Evolutionary conservation across 2,888 invertebrate species (phyloP), one percentile per base, ranked within the genome.

Genomic region (Lasioglossum vierecki): DNA sequence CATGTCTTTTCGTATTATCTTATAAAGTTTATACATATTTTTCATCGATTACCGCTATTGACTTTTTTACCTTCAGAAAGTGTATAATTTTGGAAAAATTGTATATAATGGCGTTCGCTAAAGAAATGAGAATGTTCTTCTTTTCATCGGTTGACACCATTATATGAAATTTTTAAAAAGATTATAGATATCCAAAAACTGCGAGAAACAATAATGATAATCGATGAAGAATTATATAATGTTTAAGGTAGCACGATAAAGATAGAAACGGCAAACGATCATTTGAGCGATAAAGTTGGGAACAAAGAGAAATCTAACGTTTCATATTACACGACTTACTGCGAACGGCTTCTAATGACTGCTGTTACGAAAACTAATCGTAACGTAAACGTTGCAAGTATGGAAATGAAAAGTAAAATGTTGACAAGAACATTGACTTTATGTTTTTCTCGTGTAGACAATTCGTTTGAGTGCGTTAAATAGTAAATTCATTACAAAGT

Each of bases 381-480:
- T n/a, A 22, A 66, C 11, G 35, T 26, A 49, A 76, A 76, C 46
- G 44, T 30, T 53, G 57, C 53, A 71, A 77, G n/a, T 73, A 57
- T 57, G 57, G 57, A 66, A 74, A 77, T n/a, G 11, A 39, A 39
- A n/a, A 9, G 13, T 41, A 68, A 53, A 46, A 46, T 53, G 41
- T 75, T 83, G 71, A 53, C 66, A 72, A 72, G 66, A 63, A 71
- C 30, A 63, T 75, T 81, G 30, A 53, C 15, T 49, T 63, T 41
- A 76, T 22, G 49, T 81, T 83, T 83, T 35, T 30, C 41, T 80
- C 70, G 26, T 26, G 49, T 82, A 76, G 41, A 60, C 57, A 49
- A 18, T 76, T 57, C 57, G 44, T 74, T 71, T 70, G 70, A 63
- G 22, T 44, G 53, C 63, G 53, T 83, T 57, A 66, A 83, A 41